These are phyloP conservation scores for Bombus huntii DNA, from an alignment of 1,140 invertebrate genomes.

Conservation along the genomic window DNA sequence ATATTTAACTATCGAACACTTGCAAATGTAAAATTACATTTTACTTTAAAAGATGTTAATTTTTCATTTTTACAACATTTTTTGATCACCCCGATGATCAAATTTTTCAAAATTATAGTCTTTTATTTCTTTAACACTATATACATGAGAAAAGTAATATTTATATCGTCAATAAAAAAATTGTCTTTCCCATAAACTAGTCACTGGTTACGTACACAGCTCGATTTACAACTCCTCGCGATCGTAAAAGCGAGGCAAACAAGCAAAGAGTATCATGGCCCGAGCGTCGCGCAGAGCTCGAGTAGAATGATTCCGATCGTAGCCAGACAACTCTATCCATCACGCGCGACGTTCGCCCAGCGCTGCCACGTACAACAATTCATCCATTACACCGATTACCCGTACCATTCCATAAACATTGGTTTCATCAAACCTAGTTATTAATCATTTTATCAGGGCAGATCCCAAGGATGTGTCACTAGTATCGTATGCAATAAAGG, in stretches of 20 bases:
- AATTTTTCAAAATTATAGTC: not conserved
- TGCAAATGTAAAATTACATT: no score
- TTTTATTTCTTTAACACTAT: not conserved
- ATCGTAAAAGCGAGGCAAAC: not conserved
- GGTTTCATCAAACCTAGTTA: conserved; percentile 3
- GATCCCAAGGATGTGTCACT: not conserved
- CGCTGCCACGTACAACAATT: conserved; percentile 14
- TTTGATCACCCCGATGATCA: not conserved
- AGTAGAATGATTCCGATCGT: conserved; percentile 2
- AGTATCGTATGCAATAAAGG: no score
- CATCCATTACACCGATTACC: not conserved
- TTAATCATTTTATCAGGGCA: not conserved
- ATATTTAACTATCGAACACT: no score
- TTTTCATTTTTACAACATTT: not conserved
- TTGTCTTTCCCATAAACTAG: not conserved
- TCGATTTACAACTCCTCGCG: not conserved
- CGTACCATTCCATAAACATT: not conserved
- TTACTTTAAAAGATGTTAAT: no score
- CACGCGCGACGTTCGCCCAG: not conserved
- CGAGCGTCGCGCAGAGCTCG: not conserved
- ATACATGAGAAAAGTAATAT: not conserved
- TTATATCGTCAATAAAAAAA: not conserved
- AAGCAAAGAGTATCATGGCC: not conserved
- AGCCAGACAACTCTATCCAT: conserved; percentile 10
- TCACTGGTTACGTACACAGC: no score